Conservation (phyloP, 2,888 invertebrate genomes). For the Aplocera efformata region DNA sequence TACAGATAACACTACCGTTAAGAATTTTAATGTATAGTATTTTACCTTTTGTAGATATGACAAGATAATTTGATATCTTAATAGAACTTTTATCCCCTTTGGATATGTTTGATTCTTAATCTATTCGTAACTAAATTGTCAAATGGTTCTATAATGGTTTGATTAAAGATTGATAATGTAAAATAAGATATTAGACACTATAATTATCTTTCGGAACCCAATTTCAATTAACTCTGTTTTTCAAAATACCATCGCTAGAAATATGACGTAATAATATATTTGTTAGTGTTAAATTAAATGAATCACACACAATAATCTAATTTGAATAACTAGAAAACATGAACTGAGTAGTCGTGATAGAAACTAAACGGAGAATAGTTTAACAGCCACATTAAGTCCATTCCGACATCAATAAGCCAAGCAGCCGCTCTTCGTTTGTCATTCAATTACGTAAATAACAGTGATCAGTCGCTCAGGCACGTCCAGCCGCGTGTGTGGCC, state of each 20-base stretch:
- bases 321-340: too few species aligned
- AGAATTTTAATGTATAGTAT: slow-evolving; percentile 18
- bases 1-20: slow-evolving; percentile 27
- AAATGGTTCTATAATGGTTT: slow-evolving; percentile 13
- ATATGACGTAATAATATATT: too few species aligned
- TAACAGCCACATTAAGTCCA: slow-evolving; percentile 2
- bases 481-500: slow-evolving; percentile 61
- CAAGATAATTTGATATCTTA: slow-evolving; percentile 21
- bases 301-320: too few species aligned
- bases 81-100: slow-evolving; percentile 13
- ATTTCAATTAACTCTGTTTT: too few species aligned
- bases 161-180: background rate
- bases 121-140: slow-evolving; percentile 8
- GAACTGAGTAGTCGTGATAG: too few species aligned
- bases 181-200: too few species aligned
- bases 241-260: too few species aligned
- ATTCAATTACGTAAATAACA: slow-evolving; percentile 57
- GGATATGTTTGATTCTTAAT: slow-evolving; percentile 16
- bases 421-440: slow-evolving; percentile 22
- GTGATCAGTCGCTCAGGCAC: slow-evolving; percentile 46
- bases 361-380: background rate
- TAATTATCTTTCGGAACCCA: too few species aligned
- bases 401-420: slow-evolving; percentile 11
- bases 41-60: slow-evolving; percentile 13
- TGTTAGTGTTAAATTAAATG: too few species aligned